Evolutionary conservation across 2,113 vertebrate species (phyloP), one percentile per base, ranked within the genome.

Genomic region (Trogon melanurus): DNA sequence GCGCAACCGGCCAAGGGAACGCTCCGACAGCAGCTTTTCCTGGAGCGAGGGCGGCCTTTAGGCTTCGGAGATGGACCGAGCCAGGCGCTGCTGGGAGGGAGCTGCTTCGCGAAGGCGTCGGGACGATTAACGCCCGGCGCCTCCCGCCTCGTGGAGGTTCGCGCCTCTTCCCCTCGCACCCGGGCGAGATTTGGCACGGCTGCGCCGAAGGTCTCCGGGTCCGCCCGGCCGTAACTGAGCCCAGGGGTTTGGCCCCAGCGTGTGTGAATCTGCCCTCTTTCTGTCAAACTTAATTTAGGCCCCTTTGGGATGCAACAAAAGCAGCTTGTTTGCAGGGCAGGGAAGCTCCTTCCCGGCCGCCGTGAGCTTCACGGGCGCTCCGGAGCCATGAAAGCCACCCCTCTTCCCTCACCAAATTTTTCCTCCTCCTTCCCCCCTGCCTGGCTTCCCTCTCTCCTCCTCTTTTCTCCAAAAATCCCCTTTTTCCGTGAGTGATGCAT

Each of bases 281-380:
- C 96, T 91, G 95, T 96, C 97, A 96, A 67, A 92, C 66, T 95
- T 86, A 81, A 96, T 97, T 95, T 89, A 87, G 91, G 90, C 94
- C 90, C 3, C 15, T 44, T 76, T 36, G 85, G 91, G 92, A 85
- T 13, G 9, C 83, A 93, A 94, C 95, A 96, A 97, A 96, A 97
- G 94, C 91, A 86, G 93, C 75, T 87, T 94, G 94, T 97, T 88
- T 51, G 91, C 91, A 80, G 90, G 62, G 86, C 80, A 91, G 86
- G 45, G 89, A 64, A 29, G 70, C 36, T 89, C 64, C 88, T 93
- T 84, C 47, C 80, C 6, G 6, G 51, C 61, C 5, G 9, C 79
- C 5, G 3, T 3, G 47, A 44, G 2, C 82, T 76, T 73, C 1
- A 3, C 88, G 62, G 79, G 51, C 56, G 1, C 75, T 64, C 10